phyloP scores from a whole-genome alignment of 2,113 vertebrate species.

The Lophura nycthemera region DNA sequence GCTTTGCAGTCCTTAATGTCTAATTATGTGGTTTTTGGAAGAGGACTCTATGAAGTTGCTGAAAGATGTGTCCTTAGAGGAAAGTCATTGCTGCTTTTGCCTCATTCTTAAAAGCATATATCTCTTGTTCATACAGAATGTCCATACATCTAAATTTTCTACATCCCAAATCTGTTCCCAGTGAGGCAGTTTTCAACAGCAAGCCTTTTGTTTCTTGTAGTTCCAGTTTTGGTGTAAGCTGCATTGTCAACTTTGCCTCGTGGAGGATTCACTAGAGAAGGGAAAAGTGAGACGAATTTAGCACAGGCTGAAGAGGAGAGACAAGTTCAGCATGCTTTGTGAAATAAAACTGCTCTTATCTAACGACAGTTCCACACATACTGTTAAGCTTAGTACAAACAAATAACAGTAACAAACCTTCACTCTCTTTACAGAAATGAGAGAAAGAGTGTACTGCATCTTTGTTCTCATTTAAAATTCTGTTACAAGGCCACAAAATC shows the following conservation, averaged over 20 bases:
- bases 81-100: not conserved
- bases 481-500: not conserved
- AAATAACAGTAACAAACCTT: not conserved
- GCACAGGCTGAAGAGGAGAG: not conserved
- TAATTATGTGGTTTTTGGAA: not conserved
- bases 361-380: not conserved
- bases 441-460: not conserved
- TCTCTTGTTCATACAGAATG: not conserved
- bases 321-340: not conserved
- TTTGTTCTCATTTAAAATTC: not conserved
- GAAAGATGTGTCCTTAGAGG: not conserved
- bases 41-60: not conserved
- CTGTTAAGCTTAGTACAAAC: not conserved
- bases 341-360: not conserved
- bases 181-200: not conserved
- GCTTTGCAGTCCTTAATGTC: not conserved
- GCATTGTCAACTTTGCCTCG: not conserved
- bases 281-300: not conserved
- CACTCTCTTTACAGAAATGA: not conserved
- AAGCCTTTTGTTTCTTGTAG: not conserved
- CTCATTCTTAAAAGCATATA: not conserved
- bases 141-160: not conserved
- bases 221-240: not conserved
- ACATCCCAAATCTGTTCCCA: not conserved
- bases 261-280: not conserved